phyloP scores from a whole-genome alignment of 2,888 invertebrate species.

The Halictus quadricinctus region DNA sequence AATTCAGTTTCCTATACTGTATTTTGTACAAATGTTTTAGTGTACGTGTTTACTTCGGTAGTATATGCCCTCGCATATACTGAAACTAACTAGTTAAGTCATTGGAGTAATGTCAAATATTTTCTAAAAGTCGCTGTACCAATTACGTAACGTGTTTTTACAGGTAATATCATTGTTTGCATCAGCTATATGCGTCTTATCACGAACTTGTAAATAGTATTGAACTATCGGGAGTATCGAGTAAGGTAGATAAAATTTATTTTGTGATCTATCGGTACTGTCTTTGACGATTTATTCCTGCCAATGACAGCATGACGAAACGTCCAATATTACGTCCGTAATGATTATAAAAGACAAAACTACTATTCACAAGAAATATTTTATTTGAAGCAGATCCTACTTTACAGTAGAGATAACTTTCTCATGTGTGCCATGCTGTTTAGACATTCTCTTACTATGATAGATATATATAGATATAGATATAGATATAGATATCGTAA shows the following conservation, averaged over 20 bases:
- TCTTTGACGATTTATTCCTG: constrained; percentile 62
- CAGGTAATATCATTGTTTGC: constrained; percentile 29
- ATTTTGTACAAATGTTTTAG: constrained; percentile 37
- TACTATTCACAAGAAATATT: constrained; percentile 56
- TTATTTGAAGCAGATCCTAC: constrained; percentile 47
- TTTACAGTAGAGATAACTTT: constrained; percentile 35
- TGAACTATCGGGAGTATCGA: constrained; percentile 31
- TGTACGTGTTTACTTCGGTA: constrained; percentile 33
- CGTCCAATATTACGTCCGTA: constrained; percentile 49
- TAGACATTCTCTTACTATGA: constrained; percentile 28
- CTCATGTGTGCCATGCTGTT: constrained; percentile 38
- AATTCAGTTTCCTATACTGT: constrained; percentile 26
- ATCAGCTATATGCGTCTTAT: constrained; percentile 26
- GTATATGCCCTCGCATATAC: constrained; percentile 24
- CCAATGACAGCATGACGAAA: constrained; percentile 60
- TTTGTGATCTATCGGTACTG: constrained; percentile 57
- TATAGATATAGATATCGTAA: constrained; percentile 27
- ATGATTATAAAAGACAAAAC: constrained; percentile 36
- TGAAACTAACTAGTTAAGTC: constrained; percentile 16
- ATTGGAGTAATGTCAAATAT: constrained; percentile 34
- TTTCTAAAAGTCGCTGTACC: constrained; percentile 24
- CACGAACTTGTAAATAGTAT: constrained; percentile 52
- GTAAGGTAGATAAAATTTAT: constrained; percentile 48
- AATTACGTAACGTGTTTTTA: constrained; percentile 17
- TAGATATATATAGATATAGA: constrained; percentile 9